A percentile compares a stretch with the other conserved stretches of the same genome.
These are phyloP conservation scores for Campoplex nolae DNA, from an alignment of 2,888 invertebrate genomes.

Conservation along the genomic window DNA sequence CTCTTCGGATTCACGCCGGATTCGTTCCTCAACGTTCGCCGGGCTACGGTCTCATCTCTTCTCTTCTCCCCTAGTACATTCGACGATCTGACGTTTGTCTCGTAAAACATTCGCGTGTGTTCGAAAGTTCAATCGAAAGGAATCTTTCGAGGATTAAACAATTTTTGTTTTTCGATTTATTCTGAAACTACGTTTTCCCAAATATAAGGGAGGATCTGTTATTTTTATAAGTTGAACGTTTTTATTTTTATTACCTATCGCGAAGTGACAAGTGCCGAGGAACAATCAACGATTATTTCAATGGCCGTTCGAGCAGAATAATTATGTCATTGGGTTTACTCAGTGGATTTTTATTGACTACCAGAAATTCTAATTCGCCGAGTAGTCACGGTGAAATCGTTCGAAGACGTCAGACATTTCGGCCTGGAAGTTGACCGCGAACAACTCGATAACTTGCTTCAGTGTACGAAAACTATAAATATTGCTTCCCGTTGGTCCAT, in stretches of 20 bases:
- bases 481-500: background rate
- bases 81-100: background rate
- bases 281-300: constrained; percentile 16
- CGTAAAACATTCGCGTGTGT: background rate
- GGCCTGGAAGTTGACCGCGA: constrained; percentile 1
- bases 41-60: constrained; percentile 52
- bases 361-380: background rate
- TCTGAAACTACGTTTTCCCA: background rate
- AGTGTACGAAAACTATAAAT: constrained; percentile 25
- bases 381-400: constrained; percentile 3
- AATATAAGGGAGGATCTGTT: background rate
- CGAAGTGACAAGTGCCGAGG: constrained; percentile 39
- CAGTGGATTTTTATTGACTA: background rate
- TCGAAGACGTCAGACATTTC: constrained; percentile 18
- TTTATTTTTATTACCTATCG: background rate
- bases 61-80: constrained; percentile 23
- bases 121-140: background rate
- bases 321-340: constrained; percentile 14
- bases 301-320: background rate
- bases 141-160: background rate
- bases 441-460: background rate
- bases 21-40: constrained; percentile 68
- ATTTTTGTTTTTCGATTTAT: background rate
- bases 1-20: constrained; percentile 62
- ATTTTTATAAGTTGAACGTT: background rate